Evolutionary conservation across 2,113 vertebrate species (phyloP), one percentile per base, ranked within the genome.

Genomic region (Rattus rattus): DNA sequence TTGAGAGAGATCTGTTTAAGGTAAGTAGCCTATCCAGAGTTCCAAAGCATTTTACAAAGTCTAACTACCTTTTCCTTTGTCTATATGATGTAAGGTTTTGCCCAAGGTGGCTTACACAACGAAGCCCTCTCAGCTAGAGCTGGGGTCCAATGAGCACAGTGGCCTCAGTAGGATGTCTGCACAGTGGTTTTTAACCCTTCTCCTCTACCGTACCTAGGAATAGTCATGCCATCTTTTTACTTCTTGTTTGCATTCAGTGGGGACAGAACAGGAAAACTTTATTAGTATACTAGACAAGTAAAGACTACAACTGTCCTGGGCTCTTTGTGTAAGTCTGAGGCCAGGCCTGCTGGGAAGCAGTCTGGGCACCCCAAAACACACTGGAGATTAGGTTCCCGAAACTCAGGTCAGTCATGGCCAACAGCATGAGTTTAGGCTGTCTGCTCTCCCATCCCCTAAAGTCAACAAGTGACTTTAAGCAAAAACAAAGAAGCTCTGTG

Each of bases 41-140:
- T 73, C 54, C 70, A 85, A 56, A 75, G 12, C 76, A 69, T 91
- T 96, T 96, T 59, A 59, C 9, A 79, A 93, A 97, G 24, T 70
- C 56, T 22, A 65, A 59, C 30, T 93, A 75, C 13, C 54, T 87
- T 54, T 90, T 94, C 54, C 47, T 91, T 81, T 90, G 54, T 30
- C 61, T 76, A 22, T 28, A 87, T 65, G 65, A 90, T 52, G 5
- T n/a, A 84, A 61, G 26, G 72, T 79, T 39, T 89, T 26, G 10
- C 59, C 54, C 26, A 79, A 1, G 11, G 16, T 84, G 59, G 39
- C 24, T 43, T 30, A 43, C 24, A 17, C 26, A 24, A 28, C n/a
- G n/a, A 28, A 43, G n/a, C 75, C 70, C 52, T 61, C 76, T 30
- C 72, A 73, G 28, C 33, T 11, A 1, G 72, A 80, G 12, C 2